Base-by-base conservation (phyloP, 2,888 invertebrate genomes). In the Bugula neritina region DNA sequence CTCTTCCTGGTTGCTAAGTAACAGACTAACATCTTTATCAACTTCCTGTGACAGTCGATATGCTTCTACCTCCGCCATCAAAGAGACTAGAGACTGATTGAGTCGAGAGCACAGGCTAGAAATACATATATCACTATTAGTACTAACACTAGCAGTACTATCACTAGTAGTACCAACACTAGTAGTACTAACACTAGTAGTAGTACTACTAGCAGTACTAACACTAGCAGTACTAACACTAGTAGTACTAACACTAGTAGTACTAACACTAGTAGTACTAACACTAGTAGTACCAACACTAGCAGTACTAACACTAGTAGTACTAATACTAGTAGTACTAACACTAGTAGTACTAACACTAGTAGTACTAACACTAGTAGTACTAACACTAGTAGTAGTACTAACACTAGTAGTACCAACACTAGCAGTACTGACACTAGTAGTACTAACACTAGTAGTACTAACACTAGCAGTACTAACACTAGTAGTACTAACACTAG, bases 21-120 rank as follows among this genome's bases (percentile, higher is more conserved):
- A 31, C n/a, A 31, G 63, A 2, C 13, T 31, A 2, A 63, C 31
- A 29, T 31, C 10, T 5, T 63, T 13, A 5, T 21, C 31, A 13
- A 63, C 63, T 34, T 63, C 63, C 29, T 63, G 63, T 27, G n/a
- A 31, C 63, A 31, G 29, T 63, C 63, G 27, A 31, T 63, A 63
- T 31, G 63, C 31, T 27, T 63, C 63, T 29, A 63, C 27, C 63
- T 63, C 63, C 10, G 63, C 27, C 29, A 63, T 21, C 34, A 63
- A 31, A 17, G 29, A 21, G 27, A 13, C 27, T 13, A 63, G 63
- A 34, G 63, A 63, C n/a, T 63, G 27, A 27, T 63, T 63, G 29
- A 63, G 31, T 25, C 63, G 63, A 63, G 13, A 25, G 31, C 63
- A 63, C 34, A 63, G 27, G 34, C 63, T 63, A n/a, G 10, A 63